Conservation (phyloP, 2,888 invertebrate species). For the Synanthedon vespiformis region DNA sequence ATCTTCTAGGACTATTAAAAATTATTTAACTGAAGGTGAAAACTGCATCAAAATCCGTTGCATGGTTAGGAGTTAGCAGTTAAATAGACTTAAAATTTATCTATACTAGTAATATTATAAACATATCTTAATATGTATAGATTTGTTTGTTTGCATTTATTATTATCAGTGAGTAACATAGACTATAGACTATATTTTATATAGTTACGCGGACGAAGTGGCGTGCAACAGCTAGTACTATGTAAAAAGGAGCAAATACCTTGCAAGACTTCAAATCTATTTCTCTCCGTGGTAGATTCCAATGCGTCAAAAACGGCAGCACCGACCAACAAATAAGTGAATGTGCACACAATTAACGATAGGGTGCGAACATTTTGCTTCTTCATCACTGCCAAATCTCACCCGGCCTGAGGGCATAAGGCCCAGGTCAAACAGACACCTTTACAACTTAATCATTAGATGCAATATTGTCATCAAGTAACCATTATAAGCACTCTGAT, state of each 20-base stretch:
- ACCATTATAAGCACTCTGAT: constrained; percentile 31
- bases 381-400: constrained; percentile 84
- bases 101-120: no score
- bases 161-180: no score
- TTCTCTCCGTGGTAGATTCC: constrained; percentile 95
- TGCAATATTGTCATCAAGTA: constrained; percentile 36
- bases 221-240: no score
- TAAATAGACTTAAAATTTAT: no score
- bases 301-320: constrained; percentile 99
- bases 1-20: no score
- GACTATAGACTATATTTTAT: no score
- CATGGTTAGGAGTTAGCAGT: no score
- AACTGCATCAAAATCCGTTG: no score
- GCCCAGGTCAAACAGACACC: constrained; percentile 31
- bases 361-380: constrained; percentile 99
- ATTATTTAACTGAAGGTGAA: no score
- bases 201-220: no score
- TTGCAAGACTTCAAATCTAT: constrained; percentile 89
- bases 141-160: no score
- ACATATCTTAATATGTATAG: no score
- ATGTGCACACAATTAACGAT: constrained; percentile 99
- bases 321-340: constrained; percentile 98
- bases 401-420: constrained; percentile 46
- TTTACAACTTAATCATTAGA: constrained; percentile 27
- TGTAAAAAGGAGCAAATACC: constrained; percentile 67